Conservation (phyloP, 2,888 invertebrate species). For the Sicus ferrugineus region DNA sequence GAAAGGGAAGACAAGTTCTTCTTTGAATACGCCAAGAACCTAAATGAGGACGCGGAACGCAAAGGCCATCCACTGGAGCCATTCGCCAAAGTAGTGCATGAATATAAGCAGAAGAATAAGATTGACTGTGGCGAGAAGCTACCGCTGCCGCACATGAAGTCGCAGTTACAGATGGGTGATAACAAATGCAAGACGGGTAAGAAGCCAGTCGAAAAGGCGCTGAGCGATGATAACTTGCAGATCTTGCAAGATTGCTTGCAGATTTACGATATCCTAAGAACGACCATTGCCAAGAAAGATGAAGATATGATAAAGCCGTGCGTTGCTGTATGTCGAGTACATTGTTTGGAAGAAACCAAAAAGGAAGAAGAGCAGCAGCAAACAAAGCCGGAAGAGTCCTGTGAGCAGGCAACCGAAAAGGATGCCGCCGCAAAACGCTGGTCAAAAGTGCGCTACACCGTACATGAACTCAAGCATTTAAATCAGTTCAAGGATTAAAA, state of each 20-base stretch:
- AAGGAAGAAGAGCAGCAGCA: no score
- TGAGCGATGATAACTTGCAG: slow-evolving; percentile 19
- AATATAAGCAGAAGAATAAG: slow-evolving; percentile 52
- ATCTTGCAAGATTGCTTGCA: slow-evolving; percentile 45
- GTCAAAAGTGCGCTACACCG: slow-evolving; percentile 41
- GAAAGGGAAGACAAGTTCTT: slow-evolving; percentile 56
- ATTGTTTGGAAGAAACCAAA: not conserved
- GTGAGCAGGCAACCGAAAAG: no score
- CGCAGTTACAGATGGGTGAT: slow-evolving; percentile 50
- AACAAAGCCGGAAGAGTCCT: no score
- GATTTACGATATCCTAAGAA: slow-evolving; percentile 42
- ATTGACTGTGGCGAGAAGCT: slow-evolving; percentile 51
- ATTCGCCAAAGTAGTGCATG: slow-evolving; percentile 51
- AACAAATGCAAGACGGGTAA: slow-evolving; percentile 36
- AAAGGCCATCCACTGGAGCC: slow-evolving; percentile 58
- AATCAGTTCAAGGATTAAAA: slow-evolving; percentile 41
- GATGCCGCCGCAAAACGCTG: no score
- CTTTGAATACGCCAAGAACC: no score
- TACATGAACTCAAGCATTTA: slow-evolving; percentile 42
- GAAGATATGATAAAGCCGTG: slow-evolving; percentile 39
- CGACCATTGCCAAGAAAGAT: slow-evolving; percentile 33
- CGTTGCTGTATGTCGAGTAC: slow-evolving; percentile 7
- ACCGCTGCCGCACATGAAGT: slow-evolving; percentile 52
- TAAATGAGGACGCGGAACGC: slow-evolving; percentile 51
- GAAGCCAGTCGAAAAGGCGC: not conserved